Percentiles rank a stretch among this genome's conserved stretches.
Evolutionary conservation across 1,140 invertebrate species (phyloP).

Genomic region (Proctacanthus coquilletti): DNA sequence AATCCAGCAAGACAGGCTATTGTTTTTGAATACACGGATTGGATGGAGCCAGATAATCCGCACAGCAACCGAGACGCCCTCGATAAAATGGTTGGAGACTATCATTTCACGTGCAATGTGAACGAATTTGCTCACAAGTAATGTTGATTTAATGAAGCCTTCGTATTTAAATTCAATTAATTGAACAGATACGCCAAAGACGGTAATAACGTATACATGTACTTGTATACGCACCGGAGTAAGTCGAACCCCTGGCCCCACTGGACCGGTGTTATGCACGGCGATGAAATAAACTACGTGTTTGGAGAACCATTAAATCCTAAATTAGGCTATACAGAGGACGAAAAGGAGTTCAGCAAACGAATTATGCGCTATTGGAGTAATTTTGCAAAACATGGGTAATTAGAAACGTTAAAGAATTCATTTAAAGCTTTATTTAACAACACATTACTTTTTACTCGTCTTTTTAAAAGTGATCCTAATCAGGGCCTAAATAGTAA

Average conservation of each 20-base stretch:
- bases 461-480: slow-evolving; percentile 49
- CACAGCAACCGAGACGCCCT: slow-evolving; percentile 67
- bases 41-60: slow-evolving; percentile 74
- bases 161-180: background rate
- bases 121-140: slow-evolving; percentile 70
- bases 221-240: slow-evolving; percentile 84
- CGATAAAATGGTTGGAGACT: slow-evolving; percentile 93
- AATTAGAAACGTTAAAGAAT: slow-evolving; percentile 13
- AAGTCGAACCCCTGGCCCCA: slow-evolving; percentile 76
- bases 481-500: slow-evolving; percentile 33
- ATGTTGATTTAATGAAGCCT: background rate
- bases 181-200: slow-evolving; percentile 55
- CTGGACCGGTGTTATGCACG: slow-evolving; percentile 94
- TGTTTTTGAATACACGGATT: slow-evolving; percentile 83
- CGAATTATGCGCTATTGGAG: slow-evolving; percentile 91
- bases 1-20: slow-evolving; percentile 67
- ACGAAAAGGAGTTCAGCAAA: slow-evolving; percentile 66
- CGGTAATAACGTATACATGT: slow-evolving; percentile 86
- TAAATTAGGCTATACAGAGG: slow-evolving; percentile 55
- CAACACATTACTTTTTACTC: no score
- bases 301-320: slow-evolving; percentile 84
- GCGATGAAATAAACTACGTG: slow-evolving; percentile 88
- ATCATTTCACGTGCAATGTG: slow-evolving; percentile 89
- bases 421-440: background rate
- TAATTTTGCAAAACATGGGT: slow-evolving; percentile 91